These are phyloP conservation scores for Mnemiopsis leidyi DNA, from an alignment of 37 sponge, comb jelly and placozoan genomes.

Conservation along the genomic window DNA sequence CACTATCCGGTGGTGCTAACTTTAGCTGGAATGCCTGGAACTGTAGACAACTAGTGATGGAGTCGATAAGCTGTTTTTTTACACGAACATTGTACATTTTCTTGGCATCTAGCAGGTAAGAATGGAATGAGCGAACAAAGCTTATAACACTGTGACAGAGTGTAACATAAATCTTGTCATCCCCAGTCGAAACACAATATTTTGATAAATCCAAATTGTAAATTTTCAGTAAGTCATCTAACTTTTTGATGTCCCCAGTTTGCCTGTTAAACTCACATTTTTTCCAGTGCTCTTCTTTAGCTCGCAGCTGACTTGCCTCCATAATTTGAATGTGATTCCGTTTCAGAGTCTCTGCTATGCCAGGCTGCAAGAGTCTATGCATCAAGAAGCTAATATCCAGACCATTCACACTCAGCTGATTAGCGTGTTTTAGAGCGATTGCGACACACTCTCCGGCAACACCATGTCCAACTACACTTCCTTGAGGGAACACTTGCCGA, in stretches of 20 bases:
- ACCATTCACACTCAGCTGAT: constrained; percentile 42
- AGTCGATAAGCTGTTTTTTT: constrained; percentile 49
- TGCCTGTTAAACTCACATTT: not conserved
- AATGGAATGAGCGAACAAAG: constrained; percentile 58
- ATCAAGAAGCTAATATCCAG: constrained; percentile 9
- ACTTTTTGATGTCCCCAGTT: not conserved
- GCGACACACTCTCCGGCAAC: constrained; percentile 57
- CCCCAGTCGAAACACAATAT: constrained; percentile 14
- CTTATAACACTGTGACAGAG: constrained; percentile 54
- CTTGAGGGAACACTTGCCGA: constrained; percentile 65
- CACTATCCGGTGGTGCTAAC: constrained; percentile 23
- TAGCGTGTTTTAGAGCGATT: constrained; percentile 50
- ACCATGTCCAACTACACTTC: constrained; percentile 43
- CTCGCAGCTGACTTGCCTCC: constrained; percentile 52
- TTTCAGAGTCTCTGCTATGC: constrained; percentile 23
- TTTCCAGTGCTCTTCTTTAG: constrained; percentile 59
- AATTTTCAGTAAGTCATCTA: constrained; percentile 14
- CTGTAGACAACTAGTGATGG: constrained; percentile 23
- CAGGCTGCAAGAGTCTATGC: constrained; percentile 25
- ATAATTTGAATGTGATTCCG: constrained; percentile 54
- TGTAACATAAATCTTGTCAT: not conserved
- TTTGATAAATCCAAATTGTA: constrained; percentile 36
- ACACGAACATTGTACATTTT: constrained; percentile 56
- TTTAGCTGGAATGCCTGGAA: constrained; percentile 47
- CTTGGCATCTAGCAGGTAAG: constrained; percentile 52